A percentile compares a stretch with the other conserved stretches of the same genome.
Conservation (phyloP, 2,797 vertebrate genomes). For the Dermochelys coriacea region DNA sequence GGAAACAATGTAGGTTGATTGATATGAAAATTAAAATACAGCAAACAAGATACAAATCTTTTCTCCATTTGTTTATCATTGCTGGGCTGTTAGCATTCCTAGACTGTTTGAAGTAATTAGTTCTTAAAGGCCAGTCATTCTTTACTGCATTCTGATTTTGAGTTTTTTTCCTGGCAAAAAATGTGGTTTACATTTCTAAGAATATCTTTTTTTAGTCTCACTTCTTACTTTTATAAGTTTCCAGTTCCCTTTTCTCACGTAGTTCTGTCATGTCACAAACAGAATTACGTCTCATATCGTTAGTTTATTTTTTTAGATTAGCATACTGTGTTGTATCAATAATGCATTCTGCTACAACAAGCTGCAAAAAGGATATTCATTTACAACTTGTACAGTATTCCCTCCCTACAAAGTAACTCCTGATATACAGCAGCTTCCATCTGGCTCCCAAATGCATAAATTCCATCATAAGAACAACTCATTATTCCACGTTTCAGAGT, state of each 20-base stretch:
- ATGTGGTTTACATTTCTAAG: neutral
- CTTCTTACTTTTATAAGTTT: neutral
- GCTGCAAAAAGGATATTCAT: neutral
- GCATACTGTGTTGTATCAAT: neutral
- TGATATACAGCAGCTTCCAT: constrained; percentile 7
- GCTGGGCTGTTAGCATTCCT: neutral
- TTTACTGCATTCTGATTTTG: neutral
- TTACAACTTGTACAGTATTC: constrained; percentile 16
- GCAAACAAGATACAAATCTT: neutral
- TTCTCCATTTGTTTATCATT: neutral
- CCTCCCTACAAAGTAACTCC: neutral
- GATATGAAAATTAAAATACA: constrained; percentile 19
- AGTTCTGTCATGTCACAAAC: neutral
- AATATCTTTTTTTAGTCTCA: neutral
- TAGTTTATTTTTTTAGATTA: constrained; percentile 32
- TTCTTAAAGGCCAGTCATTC: constrained; percentile 10
- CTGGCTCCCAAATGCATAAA: constrained; percentile 32
- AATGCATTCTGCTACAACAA: constrained; percentile 2
- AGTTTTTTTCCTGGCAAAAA: neutral
- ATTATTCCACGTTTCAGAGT: neutral
- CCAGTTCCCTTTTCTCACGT: neutral
- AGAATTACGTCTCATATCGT: neutral
- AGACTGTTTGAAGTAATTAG: neutral
- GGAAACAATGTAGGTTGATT: neutral
- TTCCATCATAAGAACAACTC: constrained; percentile 24